Evolutionary conservation across 2,888 invertebrate species (phyloP).

Genomic region (Pachliopta kotzebuea): DNA sequence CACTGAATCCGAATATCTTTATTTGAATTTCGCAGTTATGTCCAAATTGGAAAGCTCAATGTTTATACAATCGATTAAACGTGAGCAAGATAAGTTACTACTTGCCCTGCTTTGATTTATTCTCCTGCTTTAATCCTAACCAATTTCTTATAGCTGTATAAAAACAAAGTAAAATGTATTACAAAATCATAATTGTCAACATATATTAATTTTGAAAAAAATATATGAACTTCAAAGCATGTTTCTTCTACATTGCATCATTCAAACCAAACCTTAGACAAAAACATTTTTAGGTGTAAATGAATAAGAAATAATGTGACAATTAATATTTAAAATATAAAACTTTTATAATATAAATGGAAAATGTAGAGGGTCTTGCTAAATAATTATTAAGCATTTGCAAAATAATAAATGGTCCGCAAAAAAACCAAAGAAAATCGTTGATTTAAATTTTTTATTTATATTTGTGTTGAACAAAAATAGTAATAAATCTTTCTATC

Average conservation of each 20-base stretch:
- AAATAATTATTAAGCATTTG: neutral
- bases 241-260: too few species aligned
- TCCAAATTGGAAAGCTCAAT: conserved; percentile 58
- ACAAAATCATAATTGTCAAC: too few species aligned
- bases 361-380: neutral
- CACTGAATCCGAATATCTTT: conserved; percentile 69
- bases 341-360: neutral
- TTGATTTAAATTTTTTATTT: neutral
- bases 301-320: too few species aligned
- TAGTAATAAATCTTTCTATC: neutral
- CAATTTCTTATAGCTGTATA: neutral
- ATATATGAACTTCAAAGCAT: too few species aligned
- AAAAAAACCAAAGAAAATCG: neutral
- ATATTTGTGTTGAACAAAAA: neutral
- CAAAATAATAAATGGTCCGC: neutral
- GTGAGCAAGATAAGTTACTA: conserved; percentile 4
- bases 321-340: neutral
- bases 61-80: conserved; percentile 64
- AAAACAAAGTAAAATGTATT: neutral
- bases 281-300: too few species aligned
- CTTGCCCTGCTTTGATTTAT: neutral
- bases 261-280: too few species aligned
- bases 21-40: conserved; percentile 68
- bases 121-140: neutral
- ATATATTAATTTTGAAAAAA: too few species aligned